Conservation (phyloP, 2,888 invertebrate genomes). For the Omphaloscelis lunosa region DNA sequence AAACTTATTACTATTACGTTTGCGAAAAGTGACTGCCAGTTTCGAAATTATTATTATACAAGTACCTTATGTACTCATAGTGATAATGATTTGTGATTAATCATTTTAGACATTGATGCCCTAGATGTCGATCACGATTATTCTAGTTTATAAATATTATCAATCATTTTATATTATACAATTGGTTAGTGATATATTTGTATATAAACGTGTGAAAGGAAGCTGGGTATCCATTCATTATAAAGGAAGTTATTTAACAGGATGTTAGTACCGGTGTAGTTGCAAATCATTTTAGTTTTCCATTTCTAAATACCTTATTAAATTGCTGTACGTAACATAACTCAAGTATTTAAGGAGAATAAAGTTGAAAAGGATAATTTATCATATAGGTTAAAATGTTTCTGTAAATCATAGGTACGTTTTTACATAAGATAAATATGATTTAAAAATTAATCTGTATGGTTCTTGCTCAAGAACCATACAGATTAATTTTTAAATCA, state of each 20-base stretch:
- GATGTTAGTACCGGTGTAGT: conserved; percentile 23
- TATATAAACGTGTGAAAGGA: conserved; percentile 44
- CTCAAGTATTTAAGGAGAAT: not conserved
- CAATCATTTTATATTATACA: conserved; percentile 36
- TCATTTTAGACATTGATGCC: conserved; percentile 52
- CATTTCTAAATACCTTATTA: conserved; percentile 2
- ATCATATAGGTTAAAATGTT: not conserved
- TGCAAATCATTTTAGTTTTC: conserved; percentile 12
- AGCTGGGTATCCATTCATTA: conserved; percentile 7
- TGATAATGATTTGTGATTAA: conserved; percentile 48
- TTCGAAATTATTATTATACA: conserved; percentile 58
- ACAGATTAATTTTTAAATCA: no score
- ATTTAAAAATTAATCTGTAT: not conserved
- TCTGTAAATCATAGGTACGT: not conserved
- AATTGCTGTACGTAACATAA: conserved; percentile 1
- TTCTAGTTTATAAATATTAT: conserved; percentile 50
- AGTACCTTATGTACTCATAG: conserved; percentile 28
- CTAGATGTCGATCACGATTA: conserved; percentile 52
- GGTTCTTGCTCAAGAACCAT: no score
- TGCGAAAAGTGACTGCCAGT: conserved; percentile 46
- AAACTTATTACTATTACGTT: conserved; percentile 37
- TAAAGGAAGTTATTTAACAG: conserved; percentile 45
- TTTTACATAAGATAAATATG: not conserved
- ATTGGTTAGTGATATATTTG: conserved; percentile 13
- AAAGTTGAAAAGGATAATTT: not conserved